A percentile compares a stretch with the other conserved stretches of the same genome.
Conservation (phyloP, 2,888 invertebrate genomes). For the Andrena praecox region DNA sequence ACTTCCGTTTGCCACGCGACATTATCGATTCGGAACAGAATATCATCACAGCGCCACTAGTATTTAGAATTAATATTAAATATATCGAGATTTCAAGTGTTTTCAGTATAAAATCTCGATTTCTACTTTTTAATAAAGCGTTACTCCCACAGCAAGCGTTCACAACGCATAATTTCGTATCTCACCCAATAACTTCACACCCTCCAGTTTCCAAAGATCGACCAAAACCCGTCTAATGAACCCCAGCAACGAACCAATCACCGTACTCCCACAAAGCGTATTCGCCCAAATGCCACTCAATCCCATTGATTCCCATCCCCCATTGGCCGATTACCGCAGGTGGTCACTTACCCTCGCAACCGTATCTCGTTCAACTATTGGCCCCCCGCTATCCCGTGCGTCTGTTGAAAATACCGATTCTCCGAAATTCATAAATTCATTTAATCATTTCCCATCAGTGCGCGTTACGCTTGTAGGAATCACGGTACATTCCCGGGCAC, state of each 20-base stretch:
- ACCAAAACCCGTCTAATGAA: background rate
- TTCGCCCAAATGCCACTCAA: slow-evolving; percentile 4
- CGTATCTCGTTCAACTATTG: slow-evolving; percentile 33
- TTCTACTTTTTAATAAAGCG: no score
- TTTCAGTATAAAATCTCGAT: no score
- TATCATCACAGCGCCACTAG: no score
- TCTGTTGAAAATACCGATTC: slow-evolving; percentile 37
- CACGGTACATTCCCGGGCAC: background rate
- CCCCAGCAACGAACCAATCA: background rate
- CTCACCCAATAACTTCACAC: no score
- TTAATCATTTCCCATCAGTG: background rate
- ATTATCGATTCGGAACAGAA: no score
- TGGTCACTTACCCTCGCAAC: background rate
- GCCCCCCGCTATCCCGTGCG: slow-evolving; percentile 10
- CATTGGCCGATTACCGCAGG: slow-evolving; percentile 20
- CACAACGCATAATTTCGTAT: no score
- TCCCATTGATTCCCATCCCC: slow-evolving; percentile 1
- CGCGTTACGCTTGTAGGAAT: background rate
- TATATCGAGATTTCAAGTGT: no score
- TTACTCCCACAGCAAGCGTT: no score
- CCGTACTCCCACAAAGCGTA: background rate
- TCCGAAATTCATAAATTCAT: slow-evolving; percentile 22
- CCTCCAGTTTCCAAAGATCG: slow-evolving; percentile 10
- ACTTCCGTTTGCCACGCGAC: no score
- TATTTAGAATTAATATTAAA: no score